Evolutionary conservation across 2,888 invertebrate genomes (phyloP).

Genomic region (Spodoptera picta): DNA sequence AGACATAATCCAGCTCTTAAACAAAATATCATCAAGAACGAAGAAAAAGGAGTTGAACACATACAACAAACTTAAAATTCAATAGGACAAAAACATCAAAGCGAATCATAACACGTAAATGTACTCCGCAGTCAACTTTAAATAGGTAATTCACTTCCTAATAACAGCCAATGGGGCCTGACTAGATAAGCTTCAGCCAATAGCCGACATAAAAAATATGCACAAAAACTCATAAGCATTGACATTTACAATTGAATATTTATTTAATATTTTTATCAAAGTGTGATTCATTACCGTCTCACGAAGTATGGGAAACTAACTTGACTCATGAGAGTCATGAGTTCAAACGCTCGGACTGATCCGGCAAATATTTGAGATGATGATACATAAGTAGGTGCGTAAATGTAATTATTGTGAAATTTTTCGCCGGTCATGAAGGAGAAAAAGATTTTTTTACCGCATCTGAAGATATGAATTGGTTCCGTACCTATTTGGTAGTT

Average conservation of each 20-base stretch:
- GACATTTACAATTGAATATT: constrained; percentile 47
- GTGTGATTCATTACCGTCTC: constrained; percentile 37
- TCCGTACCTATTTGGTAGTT: no score
- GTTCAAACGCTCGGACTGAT: constrained; percentile 13
- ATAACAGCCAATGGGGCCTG: constrained; percentile 3
- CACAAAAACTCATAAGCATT: constrained; percentile 32
- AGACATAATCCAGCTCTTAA: no score
- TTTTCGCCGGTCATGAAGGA: constrained; percentile 24
- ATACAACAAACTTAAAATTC: no score
- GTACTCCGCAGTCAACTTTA: neutral
- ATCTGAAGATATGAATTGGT: neutral
- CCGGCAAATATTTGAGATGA: constrained; percentile 33
- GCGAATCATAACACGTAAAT: no score
- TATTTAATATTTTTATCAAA: constrained; percentile 46
- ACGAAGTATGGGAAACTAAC: constrained; percentile 37
- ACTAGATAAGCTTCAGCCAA: constrained; percentile 11
- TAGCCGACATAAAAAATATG: constrained; percentile 22
- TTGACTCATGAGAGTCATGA: constrained; percentile 40
- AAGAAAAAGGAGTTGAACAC: no score
- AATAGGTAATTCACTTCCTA: neutral
- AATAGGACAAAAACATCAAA: no score
- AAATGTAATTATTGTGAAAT: constrained; percentile 37
- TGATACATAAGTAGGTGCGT: constrained; percentile 4
- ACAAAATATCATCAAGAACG: no score
- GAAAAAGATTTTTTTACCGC: neutral